Evolutionary conservation across 1,140 invertebrate genomes (phyloP).

Genomic region (Drosophila azteca): DNA sequence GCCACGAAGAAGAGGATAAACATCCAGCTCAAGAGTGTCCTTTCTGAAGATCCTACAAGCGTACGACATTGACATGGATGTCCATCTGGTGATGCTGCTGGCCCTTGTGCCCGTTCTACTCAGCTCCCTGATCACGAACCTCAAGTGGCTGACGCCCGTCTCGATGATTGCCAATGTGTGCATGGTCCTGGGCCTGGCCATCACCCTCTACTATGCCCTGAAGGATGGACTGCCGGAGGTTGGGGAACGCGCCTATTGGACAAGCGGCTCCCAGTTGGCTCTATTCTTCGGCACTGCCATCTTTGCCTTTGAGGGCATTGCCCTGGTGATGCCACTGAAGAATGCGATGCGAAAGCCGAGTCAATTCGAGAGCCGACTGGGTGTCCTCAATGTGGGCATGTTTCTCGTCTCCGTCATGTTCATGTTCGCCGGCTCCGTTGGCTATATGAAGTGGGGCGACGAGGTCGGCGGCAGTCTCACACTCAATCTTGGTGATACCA

Average conservation of each 20-base stretch:
- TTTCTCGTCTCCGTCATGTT: conserved; percentile 87
- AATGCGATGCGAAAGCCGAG: conserved; percentile 94
- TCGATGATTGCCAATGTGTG: conserved; percentile 90
- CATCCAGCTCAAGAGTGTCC: not conserved
- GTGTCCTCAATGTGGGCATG: conserved; percentile 95
- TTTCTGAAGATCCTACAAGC: conserved; percentile 87
- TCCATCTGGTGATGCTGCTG: conserved; percentile 89
- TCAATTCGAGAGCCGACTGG: conserved; percentile 89
- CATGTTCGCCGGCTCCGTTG: conserved; percentile 91
- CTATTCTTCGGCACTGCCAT: conserved; percentile 91
- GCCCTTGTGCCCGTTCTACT: conserved; percentile 89
- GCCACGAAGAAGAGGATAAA: not conserved
- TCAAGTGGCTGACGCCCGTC: conserved; percentile 90
- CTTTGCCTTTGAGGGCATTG: conserved; percentile 92
- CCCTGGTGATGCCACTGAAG: conserved; percentile 92
- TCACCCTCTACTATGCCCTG: conserved; percentile 89
- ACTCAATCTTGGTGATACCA: conserved; percentile 86
- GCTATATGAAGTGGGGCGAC: conserved; percentile 93
- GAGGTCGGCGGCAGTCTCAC: conserved; percentile 89
- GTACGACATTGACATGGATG: conserved; percentile 85
- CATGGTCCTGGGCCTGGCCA: conserved; percentile 87
- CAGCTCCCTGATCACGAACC: conserved; percentile 89
- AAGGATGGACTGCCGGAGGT: conserved; percentile 88
- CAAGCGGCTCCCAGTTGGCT: conserved; percentile 86
- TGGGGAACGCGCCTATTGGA: conserved; percentile 85